Base-by-base conservation (phyloP, 2,113 vertebrate species). In the Talpa occidentalis region DNA sequence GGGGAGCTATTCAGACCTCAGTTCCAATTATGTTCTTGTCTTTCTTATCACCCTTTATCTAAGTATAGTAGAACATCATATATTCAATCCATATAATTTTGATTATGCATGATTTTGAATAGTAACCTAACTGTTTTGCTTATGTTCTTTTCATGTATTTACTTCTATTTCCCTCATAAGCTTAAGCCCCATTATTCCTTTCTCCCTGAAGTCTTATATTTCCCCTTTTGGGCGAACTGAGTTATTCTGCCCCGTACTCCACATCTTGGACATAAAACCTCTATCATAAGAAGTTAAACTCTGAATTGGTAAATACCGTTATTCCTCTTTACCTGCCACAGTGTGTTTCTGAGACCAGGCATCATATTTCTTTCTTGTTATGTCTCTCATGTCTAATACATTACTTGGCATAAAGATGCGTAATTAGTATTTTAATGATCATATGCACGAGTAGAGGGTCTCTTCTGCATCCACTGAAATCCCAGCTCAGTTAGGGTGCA, bases 361-460 rank as follows among this genome's bases (percentile, higher is more conserved):
- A 49, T 16, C 62, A 3, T 60, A 0, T 37, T 12, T 90, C 60
- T 59, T 83, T 89, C 21, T 76, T 60, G 6, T 79, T 85, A 76
- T 30, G 24, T 30, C 14, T 67, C 4, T 64, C 54, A 44, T 54
- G 21, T 62, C 2, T 67, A 81, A 73, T 15, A 80, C n/a, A 95
- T 6, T 73, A 2, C 16, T 40, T 88, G 10, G 16, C 19, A 37
- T 84, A 76, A 92, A 88, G 14, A 74, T 49, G 4, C 12, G 24
- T 84, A 84, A 59, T 64, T 76, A 47, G 32, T 91, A n/a, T 77
- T 90, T 86, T 72, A 90, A 37, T 56, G 37, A 70, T 35, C 37
- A 4, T n/a, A n/a, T 72, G 21, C 80, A 3, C 40, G 21, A 54
- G 15, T 84, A 89, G 32, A 47, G n/a, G 32, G 8, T 47, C 2